These are phyloP conservation scores for Lobophora halterata DNA, from an alignment of 2,888 invertebrate genomes.

Conservation along the genomic window DNA sequence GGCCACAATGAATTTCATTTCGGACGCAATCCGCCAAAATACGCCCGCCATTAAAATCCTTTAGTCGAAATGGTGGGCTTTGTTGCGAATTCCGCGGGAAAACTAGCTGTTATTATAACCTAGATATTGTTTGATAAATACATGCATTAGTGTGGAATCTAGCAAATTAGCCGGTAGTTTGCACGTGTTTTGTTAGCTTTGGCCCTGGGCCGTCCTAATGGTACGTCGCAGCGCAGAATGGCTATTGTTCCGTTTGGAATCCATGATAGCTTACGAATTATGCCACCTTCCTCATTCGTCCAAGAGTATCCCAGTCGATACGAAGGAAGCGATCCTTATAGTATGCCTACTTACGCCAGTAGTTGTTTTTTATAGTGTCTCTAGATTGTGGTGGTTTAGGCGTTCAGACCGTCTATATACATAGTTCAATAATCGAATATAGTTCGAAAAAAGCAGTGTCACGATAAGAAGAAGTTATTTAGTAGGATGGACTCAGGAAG, in stretches of 20 bases:
- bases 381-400: no score
- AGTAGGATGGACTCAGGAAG: no score
- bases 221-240: neutral
- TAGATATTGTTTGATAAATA: constrained; percentile 34
- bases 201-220: constrained; percentile 8
- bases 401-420: no score
- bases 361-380: no score
- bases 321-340: no score
- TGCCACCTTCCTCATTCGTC: no score
- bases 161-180: constrained; percentile 24
- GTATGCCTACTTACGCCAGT: no score
- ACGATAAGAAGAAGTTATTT: no score
- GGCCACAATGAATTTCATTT: constrained; percentile 71
- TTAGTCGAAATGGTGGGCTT: constrained; percentile 35
- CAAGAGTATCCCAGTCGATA: no score
- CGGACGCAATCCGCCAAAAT: constrained; percentile 63
- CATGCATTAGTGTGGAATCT: constrained; percentile 30
- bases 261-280: no score
- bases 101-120: constrained; percentile 30
- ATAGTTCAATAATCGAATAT: no score
- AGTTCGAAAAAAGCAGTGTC: no score
- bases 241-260: constrained; percentile 1
- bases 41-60: constrained; percentile 63
- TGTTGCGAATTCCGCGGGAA: constrained; percentile 26
- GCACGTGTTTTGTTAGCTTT: constrained; percentile 19